Conservation (phyloP, 2,888 invertebrate genomes). For the Troides aeacus region DNA sequence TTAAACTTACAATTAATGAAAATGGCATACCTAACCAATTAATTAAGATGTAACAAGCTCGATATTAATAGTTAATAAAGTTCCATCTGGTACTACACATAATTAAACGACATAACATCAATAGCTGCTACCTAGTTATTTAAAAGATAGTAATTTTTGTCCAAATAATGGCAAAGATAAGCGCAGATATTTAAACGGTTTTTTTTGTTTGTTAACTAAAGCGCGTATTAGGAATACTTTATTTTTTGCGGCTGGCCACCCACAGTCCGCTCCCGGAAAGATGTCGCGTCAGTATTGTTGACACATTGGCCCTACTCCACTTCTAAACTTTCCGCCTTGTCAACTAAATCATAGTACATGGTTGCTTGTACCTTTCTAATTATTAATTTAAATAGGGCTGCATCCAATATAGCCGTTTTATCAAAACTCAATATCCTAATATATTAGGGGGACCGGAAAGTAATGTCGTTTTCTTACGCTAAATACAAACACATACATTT, state of each 20-base stretch:
- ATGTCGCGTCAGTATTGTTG: conserved; percentile 65
- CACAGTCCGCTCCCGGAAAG: conserved; percentile 54
- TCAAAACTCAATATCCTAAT: background rate
- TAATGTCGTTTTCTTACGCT: too few species aligned
- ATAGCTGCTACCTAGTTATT: too few species aligned
- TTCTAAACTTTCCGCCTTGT: conserved; percentile 63
- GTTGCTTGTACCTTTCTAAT: conserved; percentile 18
- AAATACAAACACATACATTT: too few species aligned
- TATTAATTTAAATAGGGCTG: conserved; percentile 13
- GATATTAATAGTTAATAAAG: too few species aligned
- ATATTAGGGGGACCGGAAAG: too few species aligned
- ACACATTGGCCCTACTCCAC: conserved; percentile 57
- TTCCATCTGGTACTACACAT: too few species aligned
- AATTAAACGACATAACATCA: too few species aligned
- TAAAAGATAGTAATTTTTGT: background rate
- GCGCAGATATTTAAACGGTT: background rate
- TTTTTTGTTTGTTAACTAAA: conserved; percentile 15
- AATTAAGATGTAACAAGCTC: too few species aligned
- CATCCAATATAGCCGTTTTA: background rate
- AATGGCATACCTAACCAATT: too few species aligned
- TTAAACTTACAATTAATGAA: too few species aligned
- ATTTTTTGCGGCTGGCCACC: conserved; percentile 56
- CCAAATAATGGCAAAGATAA: background rate
- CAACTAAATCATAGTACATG: conserved; percentile 47
- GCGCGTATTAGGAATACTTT: conserved; percentile 29